Evolutionary conservation across 2,888 invertebrate species (phyloP), one percentile per base, ranked within the genome.

Genomic region (Hirtodrosophila duncani): DNA sequence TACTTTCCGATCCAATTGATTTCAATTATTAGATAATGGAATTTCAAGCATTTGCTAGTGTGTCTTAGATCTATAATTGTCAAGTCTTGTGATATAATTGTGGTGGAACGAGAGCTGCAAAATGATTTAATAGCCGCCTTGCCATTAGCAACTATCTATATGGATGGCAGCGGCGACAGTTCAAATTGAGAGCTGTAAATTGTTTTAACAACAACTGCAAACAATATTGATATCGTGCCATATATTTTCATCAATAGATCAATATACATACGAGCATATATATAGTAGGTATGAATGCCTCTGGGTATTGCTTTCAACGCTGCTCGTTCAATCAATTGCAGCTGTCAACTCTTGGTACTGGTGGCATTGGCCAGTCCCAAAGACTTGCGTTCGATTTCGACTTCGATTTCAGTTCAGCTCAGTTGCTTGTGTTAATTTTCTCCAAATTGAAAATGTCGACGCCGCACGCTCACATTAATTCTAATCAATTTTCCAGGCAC

Each of bases 401-500:
- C 56, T 9, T 9, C 9, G 5, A 3, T 27, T 11, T 9, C 11
- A 27, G 3, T 41, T 29, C 8, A n/a, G 8, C 37, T 29, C 27
- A 13, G 21, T 38, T 17, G 34, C 23, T 10, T 24, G 33, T 42
- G 48, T 30, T 64, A 60, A 64, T 64, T 64, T 63, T 59, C 48
- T n/a, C n/a, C 50, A 64, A 67, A 67, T 67, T 61, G 67, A 67
- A 67, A 67, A 67, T 48, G 62, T 66, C 53, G 57, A 52, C 61
- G 43, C 46, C 36, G 46, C 69, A 59, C 46, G 50, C 14, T 53
- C 67, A 67, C 79, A 74, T 75, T 72, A 75, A 71, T 75, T 79
- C 67, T 72, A 79, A 75, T 75, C 72, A 79, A 79, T 75, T 75
- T 79, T n/a, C 16, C 50, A 45, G 59, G 17, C 50, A 55, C 55